Base-by-base conservation (phyloP, 37 sponge, comb jelly and placozoan species). In the Spongia lamella region DNA sequence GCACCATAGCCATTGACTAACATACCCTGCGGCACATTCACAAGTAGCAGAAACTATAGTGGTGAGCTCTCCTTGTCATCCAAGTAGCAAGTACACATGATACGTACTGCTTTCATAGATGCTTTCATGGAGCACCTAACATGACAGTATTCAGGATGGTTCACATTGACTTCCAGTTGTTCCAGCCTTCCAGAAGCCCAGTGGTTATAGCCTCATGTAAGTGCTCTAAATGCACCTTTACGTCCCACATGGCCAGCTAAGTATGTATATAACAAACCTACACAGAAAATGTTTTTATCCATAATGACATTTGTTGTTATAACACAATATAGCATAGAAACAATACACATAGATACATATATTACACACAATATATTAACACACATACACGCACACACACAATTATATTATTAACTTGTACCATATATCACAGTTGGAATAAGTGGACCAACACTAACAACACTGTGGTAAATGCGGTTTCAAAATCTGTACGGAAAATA, bases 11-110 rank as follows among this genome's bases (percentile, higher is more conserved):
- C n/a, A n/a, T n/a, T n/a, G n/a, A n/a, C n/a, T n/a, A n/a, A 68
- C 80, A 53, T 73, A 86, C 86, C 86, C 80, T 36, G 86, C 86
- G 27, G 86, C 81, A 79, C 86, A 86, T 58, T 86, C 76, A 80
- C 81, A 86, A 36, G 75, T 74, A 53, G 86, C 86, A 43, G 14
- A 7, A 20, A 31, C 20, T 68, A 86, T 68, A 58, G 35, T 69
- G 32, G 77, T 71, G 70, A 76, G 29, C n/a, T 52, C 38, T 76
- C 84, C 84, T 40, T 64, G 52, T 32, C 38, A 24, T 83, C 51
- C 69, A 34, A 83, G 84, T 24, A 76, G 66, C 21, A 64, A 29
- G 22, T 52, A 83, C 25, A 64, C 54, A 32, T 69, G 26, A 38
- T 78, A 78, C n/a, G 31, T 24, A 13, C 68, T 68, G 33, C 1